These are phyloP conservation scores for Indicator maculatus DNA, from an alignment of 2,113 vertebrate species.

Conservation along the genomic window DNA sequence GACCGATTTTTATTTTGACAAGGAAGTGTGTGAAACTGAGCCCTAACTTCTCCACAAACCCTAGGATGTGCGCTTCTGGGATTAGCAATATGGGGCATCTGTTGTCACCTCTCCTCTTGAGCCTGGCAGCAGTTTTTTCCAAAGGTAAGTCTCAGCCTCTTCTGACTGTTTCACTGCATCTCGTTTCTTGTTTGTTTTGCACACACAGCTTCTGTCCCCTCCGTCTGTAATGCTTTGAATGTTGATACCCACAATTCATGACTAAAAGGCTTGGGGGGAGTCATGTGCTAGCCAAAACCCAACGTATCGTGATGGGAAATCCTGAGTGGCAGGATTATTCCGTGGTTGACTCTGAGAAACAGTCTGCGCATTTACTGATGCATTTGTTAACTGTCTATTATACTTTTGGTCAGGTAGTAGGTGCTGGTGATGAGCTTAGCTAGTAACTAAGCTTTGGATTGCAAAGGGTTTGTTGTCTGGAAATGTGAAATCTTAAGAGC, in stretches of 20 bases:
- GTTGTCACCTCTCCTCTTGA: constrained; percentile 74
- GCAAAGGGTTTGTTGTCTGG: not conserved
- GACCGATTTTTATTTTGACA: not conserved
- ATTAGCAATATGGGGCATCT: constrained; percentile 70
- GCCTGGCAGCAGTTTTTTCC: constrained; percentile 76
- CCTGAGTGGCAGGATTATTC: not conserved
- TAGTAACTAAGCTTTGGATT: not conserved
- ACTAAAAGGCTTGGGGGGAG: not conserved
- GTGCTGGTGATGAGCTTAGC: not conserved
- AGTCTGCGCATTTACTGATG: not conserved
- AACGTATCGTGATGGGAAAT: not conserved
- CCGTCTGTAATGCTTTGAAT: not conserved
- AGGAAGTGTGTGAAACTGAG: not conserved
- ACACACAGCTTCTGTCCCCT: not conserved
- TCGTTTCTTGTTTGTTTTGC: not conserved
- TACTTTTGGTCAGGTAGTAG: not conserved
- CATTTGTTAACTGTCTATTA: not conserved
- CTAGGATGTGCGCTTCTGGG: constrained; percentile 67
- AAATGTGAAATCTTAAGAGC: not conserved
- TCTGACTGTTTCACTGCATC: not conserved
- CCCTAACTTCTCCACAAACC: not conserved
- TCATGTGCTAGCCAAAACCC: not conserved
- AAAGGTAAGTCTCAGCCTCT: constrained; percentile 72
- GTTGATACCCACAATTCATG: not conserved
- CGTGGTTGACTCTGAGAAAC: not conserved